phyloP scores from a whole-genome alignment of 2,797 vertebrate genomes.

The Catostomus latipinnis region DNA sequence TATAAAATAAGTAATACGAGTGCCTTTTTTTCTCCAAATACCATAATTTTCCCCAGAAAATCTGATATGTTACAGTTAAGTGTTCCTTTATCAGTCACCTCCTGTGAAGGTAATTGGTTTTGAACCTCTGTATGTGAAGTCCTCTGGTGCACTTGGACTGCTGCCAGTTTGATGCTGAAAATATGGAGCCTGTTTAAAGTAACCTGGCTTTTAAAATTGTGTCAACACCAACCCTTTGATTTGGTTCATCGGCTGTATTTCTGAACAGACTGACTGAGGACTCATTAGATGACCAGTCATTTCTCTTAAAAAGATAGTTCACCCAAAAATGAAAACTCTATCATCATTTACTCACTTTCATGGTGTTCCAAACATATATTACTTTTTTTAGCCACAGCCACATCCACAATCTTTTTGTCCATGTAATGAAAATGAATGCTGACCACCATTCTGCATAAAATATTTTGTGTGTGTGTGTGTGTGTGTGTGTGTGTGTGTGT shows the following conservation, averaged over 20 bases:
- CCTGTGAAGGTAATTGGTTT: conserved; percentile 58
- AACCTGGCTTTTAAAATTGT: background rate
- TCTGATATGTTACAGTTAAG: conserved; percentile 34
- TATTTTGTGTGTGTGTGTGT: too few species aligned
- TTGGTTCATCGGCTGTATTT: background rate
- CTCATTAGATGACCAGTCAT: background rate
- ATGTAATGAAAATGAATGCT: too few species aligned
- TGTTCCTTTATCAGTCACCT: conserved; percentile 36
- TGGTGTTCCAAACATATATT: too few species aligned
- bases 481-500: too few species aligned
- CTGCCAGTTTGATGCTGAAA: conserved; percentile 39
- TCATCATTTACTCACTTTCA: too few species aligned
- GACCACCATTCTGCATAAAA: too few species aligned
- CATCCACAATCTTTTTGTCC: too few species aligned
- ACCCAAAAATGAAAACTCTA: too few species aligned
- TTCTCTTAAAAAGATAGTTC: background rate
- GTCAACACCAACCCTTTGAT: conserved; percentile 5
- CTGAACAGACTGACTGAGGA: background rate
- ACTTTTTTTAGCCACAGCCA: too few species aligned
- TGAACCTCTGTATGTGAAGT: conserved; percentile 45
- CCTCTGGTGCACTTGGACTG: conserved; percentile 39
- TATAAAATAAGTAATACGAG: conserved; percentile 14
- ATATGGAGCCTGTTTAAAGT: conserved; percentile 20
- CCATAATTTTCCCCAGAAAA: conserved; percentile 27
- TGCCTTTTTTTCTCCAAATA: conserved; percentile 9